These are phyloP conservation scores for Oreochromis mossambicus DNA, from an alignment of 2,797 vertebrate species.

Conservation along the genomic window DNA sequence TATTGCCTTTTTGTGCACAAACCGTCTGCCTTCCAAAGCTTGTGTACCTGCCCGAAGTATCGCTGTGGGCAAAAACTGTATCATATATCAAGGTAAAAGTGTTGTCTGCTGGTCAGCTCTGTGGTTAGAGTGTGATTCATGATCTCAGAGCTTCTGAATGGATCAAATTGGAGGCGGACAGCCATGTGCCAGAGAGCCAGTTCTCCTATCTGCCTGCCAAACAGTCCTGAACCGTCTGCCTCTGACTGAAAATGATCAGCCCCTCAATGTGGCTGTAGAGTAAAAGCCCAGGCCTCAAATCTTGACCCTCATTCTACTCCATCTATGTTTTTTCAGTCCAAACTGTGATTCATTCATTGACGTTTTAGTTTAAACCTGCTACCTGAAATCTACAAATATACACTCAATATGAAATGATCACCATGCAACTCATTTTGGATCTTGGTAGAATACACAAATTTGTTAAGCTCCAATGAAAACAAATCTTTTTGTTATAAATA, in stretches of 20 bases:
- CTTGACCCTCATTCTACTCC: background rate
- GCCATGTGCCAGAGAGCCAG: slow-evolving; percentile 6
- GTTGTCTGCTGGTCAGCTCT: background rate
- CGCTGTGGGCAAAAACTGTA: background rate
- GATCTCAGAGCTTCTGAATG: background rate
- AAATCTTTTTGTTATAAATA: background rate
- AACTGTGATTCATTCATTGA: background rate
- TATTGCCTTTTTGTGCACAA: background rate
- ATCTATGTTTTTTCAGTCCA: background rate
- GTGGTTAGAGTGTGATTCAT: background rate
- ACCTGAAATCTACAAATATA: background rate
- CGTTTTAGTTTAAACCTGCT: background rate
- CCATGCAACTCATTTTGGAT: background rate
- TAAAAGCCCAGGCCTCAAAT: background rate
- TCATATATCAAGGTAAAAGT: background rate
- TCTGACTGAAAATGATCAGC: slow-evolving; percentile 3
- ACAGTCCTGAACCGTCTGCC: background rate
- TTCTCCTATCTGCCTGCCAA: slow-evolving; percentile 3
- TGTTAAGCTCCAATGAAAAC: background rate
- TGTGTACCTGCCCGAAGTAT: background rate
- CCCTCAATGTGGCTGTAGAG: slow-evolving; percentile 4
- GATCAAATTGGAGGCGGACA: background rate
- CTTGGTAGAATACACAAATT: background rate
- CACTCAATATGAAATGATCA: background rate
- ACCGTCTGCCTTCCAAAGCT: background rate